Evolutionary conservation across 2,888 invertebrate genomes (phyloP), one percentile per base, ranked within the genome.

Genomic region (Alsophila aescularia): DNA sequence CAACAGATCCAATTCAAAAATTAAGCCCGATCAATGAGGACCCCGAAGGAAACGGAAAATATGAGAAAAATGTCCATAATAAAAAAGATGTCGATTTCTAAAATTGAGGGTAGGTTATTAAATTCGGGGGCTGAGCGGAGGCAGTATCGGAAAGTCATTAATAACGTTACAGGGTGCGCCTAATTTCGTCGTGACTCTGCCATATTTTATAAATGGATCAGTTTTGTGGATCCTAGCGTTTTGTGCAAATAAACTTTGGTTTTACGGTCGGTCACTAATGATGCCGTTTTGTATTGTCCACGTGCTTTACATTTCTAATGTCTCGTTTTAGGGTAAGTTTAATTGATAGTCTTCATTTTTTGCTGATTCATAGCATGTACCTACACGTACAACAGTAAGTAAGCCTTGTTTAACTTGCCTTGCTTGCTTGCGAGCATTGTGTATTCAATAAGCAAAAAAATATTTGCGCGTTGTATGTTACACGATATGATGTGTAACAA

Each of bases 91-190:
- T 69, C 67, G 72, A 75, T 79, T 75, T 72, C 73, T 59, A 72
- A 69, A 82, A 76, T 74, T 76, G 71, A 54, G 69, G 77, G 69
- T 70, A 70, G 69, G 77, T 81, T 85, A 83, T 82, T 81, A 81
- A 79, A 83, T 79, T 79, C 72, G 72, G 70, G 71, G 67, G 70
- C 70, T 62, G 68, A 70, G 66, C 68, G 73, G 73, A 72, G 72
- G 79, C 82, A 84, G 85, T 88, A 88, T 88, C 80, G 87, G 85
- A 87, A 87, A 88, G 78, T 87, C 88, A 88, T 88, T 87, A 88
- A 87, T 87, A 87, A 85, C 70, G 81, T 79, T 84, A 83, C 83
- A 85, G 83, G 75, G 77, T 83, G 84, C 73, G 78, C 81, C 81
- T 85, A 83, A 86, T 85, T 87, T 80, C 78, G 75, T 65, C 83